Evolutionary conservation across 2,797 vertebrate genomes (phyloP).

Genomic region (Hapalemur alaotrensis): DNA sequence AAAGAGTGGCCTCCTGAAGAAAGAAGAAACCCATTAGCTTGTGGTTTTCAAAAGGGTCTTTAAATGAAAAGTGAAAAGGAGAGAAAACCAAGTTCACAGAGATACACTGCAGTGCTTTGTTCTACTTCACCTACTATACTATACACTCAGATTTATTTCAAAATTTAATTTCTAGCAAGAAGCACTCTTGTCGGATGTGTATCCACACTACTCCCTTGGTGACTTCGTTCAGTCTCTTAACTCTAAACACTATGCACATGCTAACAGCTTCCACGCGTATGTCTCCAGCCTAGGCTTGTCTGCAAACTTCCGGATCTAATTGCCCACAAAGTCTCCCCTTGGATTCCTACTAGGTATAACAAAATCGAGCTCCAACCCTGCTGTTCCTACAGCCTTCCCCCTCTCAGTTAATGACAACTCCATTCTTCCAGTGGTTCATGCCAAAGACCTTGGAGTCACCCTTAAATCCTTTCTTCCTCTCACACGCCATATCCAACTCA

Average conservation of each 20-base stretch:
- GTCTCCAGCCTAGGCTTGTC: background rate
- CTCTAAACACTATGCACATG: background rate
- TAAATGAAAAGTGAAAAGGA: background rate
- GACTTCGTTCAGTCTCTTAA: background rate
- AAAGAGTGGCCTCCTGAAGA: background rate
- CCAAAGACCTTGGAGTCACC: background rate
- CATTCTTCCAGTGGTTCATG: background rate
- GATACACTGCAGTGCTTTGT: background rate
- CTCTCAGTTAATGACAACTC: background rate
- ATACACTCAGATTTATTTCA: background rate
- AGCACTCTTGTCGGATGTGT: background rate
- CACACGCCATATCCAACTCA: background rate
- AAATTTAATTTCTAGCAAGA: background rate
- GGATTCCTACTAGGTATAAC: background rate
- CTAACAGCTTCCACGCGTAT: background rate
- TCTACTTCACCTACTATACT: background rate
- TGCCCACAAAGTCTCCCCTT: background rate
- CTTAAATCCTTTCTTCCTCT: background rate
- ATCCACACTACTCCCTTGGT: background rate
- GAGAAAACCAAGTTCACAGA: background rate
- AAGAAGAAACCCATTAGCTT: slow-evolving; percentile 27
- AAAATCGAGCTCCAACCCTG: background rate
- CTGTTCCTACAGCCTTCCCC: background rate
- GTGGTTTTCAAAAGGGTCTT: slow-evolving; percentile 17
- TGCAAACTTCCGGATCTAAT: background rate